phyloP scores from a whole-genome alignment of 1,140 invertebrate genomes.

The Listronotus oregonensis region DNA sequence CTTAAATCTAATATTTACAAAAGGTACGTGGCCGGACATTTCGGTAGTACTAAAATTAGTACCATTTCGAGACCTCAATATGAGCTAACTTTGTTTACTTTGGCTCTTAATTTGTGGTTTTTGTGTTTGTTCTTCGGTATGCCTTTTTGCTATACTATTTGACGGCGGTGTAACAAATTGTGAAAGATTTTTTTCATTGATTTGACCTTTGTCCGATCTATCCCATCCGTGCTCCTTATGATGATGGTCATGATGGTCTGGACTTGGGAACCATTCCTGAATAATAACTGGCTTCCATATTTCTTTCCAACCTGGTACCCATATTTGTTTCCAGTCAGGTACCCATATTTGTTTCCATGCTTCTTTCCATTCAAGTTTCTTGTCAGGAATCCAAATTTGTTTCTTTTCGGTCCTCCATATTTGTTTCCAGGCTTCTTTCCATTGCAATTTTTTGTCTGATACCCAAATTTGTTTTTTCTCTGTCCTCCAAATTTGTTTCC shows the following conservation, averaged over 20 bases:
- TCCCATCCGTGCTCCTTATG: constrained; percentile 63
- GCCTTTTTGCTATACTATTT: constrained; percentile 8
- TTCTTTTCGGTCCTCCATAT: constrained; percentile 80
- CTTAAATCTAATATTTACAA: constrained; percentile 6
- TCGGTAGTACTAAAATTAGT: not conserved
- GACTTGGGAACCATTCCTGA: constrained; percentile 67
- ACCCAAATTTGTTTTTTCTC: constrained; percentile 81
- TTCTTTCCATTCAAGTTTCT: constrained; percentile 68
- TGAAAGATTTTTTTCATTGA: not conserved
- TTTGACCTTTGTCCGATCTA: constrained; percentile 10
- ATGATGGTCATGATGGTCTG: constrained; percentile 61
- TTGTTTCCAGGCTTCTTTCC: constrained; percentile 75
- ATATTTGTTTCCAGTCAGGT: constrained; percentile 75
- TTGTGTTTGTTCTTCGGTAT: constrained; percentile 5
- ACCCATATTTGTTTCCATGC: constrained; percentile 73
- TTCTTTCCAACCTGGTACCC: constrained; percentile 73
- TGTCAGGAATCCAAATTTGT: constrained; percentile 73
- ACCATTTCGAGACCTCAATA: not conserved
- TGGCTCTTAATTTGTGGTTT: not conserved
- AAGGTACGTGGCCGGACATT: not conserved
- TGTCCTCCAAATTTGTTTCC: constrained; percentile 76
- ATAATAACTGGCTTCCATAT: constrained; percentile 72
- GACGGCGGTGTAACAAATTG: constrained; percentile 19
- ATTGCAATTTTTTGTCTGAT: constrained; percentile 75
- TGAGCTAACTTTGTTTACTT: not conserved